These are phyloP conservation scores for Epizoanthus rinbou DNA, from an alignment of 92 coral and sea anemone genomes.

Conservation along the genomic window DNA sequence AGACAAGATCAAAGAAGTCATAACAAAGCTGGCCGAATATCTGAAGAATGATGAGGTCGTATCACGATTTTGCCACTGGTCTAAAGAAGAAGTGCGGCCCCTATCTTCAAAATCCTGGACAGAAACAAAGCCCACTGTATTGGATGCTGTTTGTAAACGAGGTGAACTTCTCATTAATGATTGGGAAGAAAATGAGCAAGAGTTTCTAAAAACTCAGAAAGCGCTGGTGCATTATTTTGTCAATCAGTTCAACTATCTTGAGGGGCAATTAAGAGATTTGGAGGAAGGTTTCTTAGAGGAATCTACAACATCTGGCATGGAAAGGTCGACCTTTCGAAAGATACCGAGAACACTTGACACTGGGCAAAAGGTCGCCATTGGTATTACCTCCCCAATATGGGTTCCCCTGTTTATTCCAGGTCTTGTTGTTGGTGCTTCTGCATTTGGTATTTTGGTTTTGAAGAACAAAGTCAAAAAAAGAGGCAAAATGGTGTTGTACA, in stretches of 20 bases:
- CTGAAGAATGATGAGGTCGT: background rate
- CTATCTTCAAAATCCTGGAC: background rate
- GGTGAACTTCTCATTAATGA: background rate
- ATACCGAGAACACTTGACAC: background rate
- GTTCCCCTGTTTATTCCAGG: background rate
- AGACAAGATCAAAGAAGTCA: background rate
- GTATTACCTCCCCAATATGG: conserved; percentile 33
- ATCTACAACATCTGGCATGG: too few relatives aligned
- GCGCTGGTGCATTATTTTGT: conserved; percentile 1
- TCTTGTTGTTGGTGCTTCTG: conserved; percentile 9
- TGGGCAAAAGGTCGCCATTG: conserved; percentile 20
- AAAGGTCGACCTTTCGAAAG: background rate
- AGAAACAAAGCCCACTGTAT: background rate
- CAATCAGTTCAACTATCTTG: background rate
- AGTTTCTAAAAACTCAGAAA: background rate
- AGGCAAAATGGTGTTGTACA: background rate
- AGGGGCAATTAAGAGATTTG: too few relatives aligned
- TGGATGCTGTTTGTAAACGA: background rate
- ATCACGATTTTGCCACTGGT: conserved; percentile 10
- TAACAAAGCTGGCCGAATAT: background rate
- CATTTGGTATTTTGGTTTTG: too few relatives aligned
- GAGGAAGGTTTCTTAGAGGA: too few relatives aligned
- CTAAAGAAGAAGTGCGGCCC: background rate
- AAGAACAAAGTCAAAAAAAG: too few relatives aligned
- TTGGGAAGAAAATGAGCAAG: conserved; percentile 19